phyloP scores from a whole-genome alignment of 2,888 invertebrate species.

The Drosophila tripunctata region DNA sequence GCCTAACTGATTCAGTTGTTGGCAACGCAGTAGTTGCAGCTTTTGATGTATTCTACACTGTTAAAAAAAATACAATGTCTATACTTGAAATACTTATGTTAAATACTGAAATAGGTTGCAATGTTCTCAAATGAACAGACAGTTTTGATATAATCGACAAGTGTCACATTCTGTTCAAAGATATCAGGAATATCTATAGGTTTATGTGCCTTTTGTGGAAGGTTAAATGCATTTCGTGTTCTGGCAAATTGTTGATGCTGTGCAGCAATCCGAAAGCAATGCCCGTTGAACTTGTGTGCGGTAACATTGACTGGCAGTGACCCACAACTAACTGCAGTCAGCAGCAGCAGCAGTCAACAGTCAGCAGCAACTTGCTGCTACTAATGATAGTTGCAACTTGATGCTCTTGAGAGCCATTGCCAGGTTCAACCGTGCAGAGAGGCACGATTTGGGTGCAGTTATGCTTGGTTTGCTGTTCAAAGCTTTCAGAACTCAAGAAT shows the following conservation, averaged over 20 bases:
- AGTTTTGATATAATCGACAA: no score
- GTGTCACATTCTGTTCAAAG: no score
- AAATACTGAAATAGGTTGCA: no score
- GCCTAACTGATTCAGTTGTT: slow-evolving; percentile 11
- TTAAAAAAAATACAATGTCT: no score
- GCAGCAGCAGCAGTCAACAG: slow-evolving; percentile 9
- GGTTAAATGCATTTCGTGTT: slow-evolving; percentile 1
- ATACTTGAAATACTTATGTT: no score
- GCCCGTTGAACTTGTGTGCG: slow-evolving; percentile 25
- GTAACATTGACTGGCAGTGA: slow-evolving; percentile 35
- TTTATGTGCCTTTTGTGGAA: background rate
- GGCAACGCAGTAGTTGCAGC: background rate
- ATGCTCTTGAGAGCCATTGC: slow-evolving; percentile 45
- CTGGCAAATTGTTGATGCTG: slow-evolving; percentile 27
- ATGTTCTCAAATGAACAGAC: no score
- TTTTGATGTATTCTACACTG: background rate
- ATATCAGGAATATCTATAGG: no score
- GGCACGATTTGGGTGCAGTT: slow-evolving; percentile 43
- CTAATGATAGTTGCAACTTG: slow-evolving; percentile 48
- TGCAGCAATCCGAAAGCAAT: slow-evolving; percentile 11
- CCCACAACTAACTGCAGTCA: slow-evolving; percentile 53
- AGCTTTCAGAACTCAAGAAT: slow-evolving; percentile 28
- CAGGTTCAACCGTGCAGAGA: slow-evolving; percentile 44
- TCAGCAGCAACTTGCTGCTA: slow-evolving; percentile 1
- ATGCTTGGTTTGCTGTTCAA: slow-evolving; percentile 8